Percentiles rank a stretch among this genome's conserved stretches.
Evolutionary conservation across 1,140 invertebrate genomes (phyloP).

Genomic region (Chlorops oryzae): DNA sequence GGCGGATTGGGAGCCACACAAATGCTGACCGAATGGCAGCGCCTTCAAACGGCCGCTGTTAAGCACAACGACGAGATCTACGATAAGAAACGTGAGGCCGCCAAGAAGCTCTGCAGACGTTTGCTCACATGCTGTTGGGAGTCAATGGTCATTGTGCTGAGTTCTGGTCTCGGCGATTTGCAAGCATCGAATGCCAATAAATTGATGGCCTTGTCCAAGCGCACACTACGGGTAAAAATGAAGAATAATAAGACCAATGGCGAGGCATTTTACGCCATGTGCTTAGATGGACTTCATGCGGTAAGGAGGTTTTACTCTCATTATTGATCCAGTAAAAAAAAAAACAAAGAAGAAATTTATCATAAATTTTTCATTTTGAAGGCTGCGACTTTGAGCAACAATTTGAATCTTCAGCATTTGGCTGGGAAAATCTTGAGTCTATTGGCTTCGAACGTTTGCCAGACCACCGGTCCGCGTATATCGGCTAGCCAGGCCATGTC

Average conservation of each 20-base stretch:
- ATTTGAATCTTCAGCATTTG: constrained; percentile 68
- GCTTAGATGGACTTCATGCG: constrained; percentile 84
- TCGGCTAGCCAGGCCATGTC: constrained; percentile 81
- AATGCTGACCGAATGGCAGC: constrained; percentile 76
- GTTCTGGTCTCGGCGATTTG: constrained; percentile 64
- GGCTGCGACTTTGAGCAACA: constrained; percentile 68
- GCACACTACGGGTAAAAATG: constrained; percentile 51
- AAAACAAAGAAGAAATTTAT: too few relatives aligned
- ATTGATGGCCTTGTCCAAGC: constrained; percentile 53
- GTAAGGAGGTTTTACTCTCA: constrained; percentile 52
- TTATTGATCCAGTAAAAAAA: too few relatives aligned
- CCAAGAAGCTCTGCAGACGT: constrained; percentile 57
- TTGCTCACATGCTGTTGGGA: constrained; percentile 88
- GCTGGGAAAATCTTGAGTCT: constrained; percentile 45
- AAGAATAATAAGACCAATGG: constrained; percentile 56
- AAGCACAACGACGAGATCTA: constrained; percentile 62
- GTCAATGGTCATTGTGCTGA: constrained; percentile 80
- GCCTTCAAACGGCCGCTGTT: constrained; percentile 63
- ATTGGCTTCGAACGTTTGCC: constrained; percentile 45
- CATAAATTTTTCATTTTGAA: constrained; percentile 34
- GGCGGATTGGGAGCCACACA: constrained; percentile 74
- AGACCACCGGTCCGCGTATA: constrained; percentile 61
- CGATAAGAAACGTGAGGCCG: constrained; percentile 55
- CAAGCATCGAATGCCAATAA: constrained; percentile 51
- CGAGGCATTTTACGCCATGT: constrained; percentile 71